phyloP scores from a whole-genome alignment of 2,888 invertebrate genomes.

The Urechis unicinctus region DNA sequence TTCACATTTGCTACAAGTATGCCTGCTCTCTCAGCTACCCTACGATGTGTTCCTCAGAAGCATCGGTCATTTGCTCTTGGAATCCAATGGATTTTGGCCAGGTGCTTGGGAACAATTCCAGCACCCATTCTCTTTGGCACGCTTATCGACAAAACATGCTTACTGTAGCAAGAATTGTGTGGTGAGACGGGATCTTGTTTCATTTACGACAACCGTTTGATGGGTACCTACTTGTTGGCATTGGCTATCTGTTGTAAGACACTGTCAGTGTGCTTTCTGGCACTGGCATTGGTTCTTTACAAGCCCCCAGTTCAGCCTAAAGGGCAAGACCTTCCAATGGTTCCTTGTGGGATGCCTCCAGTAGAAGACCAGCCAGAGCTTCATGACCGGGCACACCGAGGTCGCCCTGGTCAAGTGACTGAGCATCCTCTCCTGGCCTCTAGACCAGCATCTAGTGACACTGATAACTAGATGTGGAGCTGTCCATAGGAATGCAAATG shows the following conservation, averaged over 20 bases:
- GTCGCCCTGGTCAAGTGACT: too few species aligned
- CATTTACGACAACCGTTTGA: conserved; percentile 18
- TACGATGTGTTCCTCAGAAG: conserved; percentile 88
- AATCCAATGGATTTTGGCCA: conserved; percentile 94
- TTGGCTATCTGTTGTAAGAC: conserved; percentile 15
- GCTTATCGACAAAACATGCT: conserved; percentile 88
- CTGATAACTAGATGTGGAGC: too few species aligned
- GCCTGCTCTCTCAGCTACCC: conserved; percentile 76
- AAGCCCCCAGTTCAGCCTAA: too few species aligned
- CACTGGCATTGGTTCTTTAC: conserved; percentile 13
- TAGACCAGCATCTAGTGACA: too few species aligned
- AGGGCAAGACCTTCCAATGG: too few species aligned
- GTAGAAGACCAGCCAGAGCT: too few species aligned
- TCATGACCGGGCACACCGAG: too few species aligned
- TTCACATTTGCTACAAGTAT: conserved; percentile 73
- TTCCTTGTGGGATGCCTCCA: too few species aligned
- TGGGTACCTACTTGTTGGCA: conserved; percentile 19
- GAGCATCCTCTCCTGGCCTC: too few species aligned
- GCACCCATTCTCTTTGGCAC: conserved; percentile 92
- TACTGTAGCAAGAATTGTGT: conserved; percentile 67
- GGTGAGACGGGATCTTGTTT: conserved; percentile 15
- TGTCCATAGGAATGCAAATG: too few species aligned
- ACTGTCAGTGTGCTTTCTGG: conserved; percentile 12
- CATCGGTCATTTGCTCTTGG: conserved; percentile 92
- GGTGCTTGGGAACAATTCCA: conserved; percentile 73